Conservation (phyloP, 2,888 invertebrate species). For the Chaitophorus viminalis region DNA sequence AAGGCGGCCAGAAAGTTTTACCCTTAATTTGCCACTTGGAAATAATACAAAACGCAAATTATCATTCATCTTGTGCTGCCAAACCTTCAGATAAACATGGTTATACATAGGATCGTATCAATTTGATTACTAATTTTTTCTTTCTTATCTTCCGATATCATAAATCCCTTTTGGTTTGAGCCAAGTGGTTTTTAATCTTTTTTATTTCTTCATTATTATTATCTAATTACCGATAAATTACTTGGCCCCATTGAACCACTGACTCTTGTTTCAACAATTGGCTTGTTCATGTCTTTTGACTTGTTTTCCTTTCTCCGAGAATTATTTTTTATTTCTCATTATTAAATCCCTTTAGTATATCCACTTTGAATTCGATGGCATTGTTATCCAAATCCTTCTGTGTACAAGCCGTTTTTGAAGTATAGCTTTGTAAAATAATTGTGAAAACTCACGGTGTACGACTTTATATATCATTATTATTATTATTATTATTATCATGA, state of each 20-base stretch:
- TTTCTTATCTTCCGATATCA: background rate
- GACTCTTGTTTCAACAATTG: constrained; percentile 48
- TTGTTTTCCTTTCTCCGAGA: constrained; percentile 3
- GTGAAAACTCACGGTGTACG: background rate
- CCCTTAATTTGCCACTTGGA: background rate
- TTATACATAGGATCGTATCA: background rate
- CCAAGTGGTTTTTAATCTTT: too few relatives aligned
- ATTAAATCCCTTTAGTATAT: constrained; percentile 18
- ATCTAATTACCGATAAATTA: constrained; percentile 46
- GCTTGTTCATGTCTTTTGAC: constrained; percentile 28
- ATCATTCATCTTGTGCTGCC: background rate
- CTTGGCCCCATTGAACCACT: background rate
- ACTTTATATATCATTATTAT: too few relatives aligned
- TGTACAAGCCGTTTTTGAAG: background rate
- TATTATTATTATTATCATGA: too few relatives aligned
- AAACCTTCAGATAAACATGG: background rate
- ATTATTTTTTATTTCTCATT: constrained; percentile 8
- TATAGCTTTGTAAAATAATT: constrained; percentile 6
- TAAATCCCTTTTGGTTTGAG: background rate
- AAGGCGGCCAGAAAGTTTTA: background rate
- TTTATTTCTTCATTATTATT: constrained; percentile 1
- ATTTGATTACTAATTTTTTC: constrained; percentile 4
- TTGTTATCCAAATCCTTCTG: background rate
- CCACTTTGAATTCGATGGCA: constrained; percentile 25
- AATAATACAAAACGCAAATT: background rate